Percentiles rank a stretch among this genome's conserved stretches.
Evolutionary conservation across 2,888 invertebrate species (phyloP).

Genomic region (Ischnus inquisitorius): DNA sequence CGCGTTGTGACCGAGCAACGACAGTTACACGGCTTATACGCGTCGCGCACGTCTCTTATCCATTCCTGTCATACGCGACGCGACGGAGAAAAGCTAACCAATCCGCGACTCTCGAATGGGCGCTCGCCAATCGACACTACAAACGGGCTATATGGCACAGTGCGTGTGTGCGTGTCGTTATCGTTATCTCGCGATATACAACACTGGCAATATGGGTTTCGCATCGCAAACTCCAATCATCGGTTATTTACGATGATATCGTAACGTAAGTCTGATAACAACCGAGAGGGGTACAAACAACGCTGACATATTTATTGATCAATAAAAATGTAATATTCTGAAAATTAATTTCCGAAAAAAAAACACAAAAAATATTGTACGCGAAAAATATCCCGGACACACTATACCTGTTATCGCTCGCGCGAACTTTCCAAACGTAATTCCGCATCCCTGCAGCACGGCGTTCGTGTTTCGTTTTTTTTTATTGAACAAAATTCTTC

Average conservation of each 20-base stretch:
- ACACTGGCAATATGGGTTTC: constrained; percentile 2
- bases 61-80: constrained; percentile 14
- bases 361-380: not conserved
- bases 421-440: constrained; percentile 53
- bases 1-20: constrained; percentile 44
- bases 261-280: constrained; percentile 14
- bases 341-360: constrained; percentile 37
- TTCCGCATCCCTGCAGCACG: constrained; percentile 2
- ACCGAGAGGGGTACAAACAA: not conserved
- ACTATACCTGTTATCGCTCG: constrained; percentile 34
- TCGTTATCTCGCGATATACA: constrained; percentile 30
- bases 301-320: constrained; percentile 43
- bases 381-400: constrained; percentile 32
- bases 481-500: constrained; percentile 39
- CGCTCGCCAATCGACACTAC: not conserved
- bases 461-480: constrained; percentile 3
- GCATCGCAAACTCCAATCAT: constrained; percentile 35
- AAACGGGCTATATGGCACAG: not conserved
- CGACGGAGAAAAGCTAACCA: constrained; percentile 15
- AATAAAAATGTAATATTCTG: constrained; percentile 36
- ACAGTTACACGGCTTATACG: constrained; percentile 46
- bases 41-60: not conserved
- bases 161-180: constrained; percentile 34
- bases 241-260: constrained; percentile 51
- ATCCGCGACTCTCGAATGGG: not conserved